Conservation (phyloP, 1,140 invertebrate genomes). For the Neotoxoptera formosana region DNA sequence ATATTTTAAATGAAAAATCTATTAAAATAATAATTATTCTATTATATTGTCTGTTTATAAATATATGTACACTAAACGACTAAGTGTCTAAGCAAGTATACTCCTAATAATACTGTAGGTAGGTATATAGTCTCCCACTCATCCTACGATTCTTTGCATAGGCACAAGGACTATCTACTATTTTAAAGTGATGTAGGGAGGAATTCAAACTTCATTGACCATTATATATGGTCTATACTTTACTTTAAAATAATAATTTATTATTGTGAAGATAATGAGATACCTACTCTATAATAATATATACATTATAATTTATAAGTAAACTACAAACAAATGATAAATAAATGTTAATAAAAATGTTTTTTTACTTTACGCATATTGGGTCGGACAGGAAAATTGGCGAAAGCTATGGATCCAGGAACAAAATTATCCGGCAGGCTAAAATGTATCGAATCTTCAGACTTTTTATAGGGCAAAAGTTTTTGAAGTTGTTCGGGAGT, state of each 20-base stretch:
- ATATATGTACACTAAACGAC: too few relatives aligned
- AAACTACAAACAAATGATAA: neutral
- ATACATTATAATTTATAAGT: neutral
- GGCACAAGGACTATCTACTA: too few relatives aligned
- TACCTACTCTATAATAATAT: neutral
- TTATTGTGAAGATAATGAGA: neutral
- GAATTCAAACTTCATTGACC: neutral
- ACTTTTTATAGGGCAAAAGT: slow-evolving; percentile 35
- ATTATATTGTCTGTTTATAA: too few relatives aligned
- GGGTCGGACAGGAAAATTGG: slow-evolving; percentile 40
- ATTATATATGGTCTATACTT: neutral
- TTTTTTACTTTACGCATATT: slow-evolving; percentile 34
- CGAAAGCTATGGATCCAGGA: slow-evolving; percentile 48
- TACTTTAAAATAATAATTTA: neutral
- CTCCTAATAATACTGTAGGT: too few relatives aligned
- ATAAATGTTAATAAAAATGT: neutral
- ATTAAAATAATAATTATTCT: too few relatives aligned
- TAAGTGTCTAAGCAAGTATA: too few relatives aligned
- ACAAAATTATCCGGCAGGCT: slow-evolving; percentile 42
- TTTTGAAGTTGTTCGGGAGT: slow-evolving; percentile 18
- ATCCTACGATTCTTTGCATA: too few relatives aligned
- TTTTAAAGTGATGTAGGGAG: neutral
- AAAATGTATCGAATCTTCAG: slow-evolving; percentile 38
- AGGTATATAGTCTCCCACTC: too few relatives aligned
- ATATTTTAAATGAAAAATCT: too few relatives aligned